Conservation (phyloP, 2,888 invertebrate genomes). For the Gonocerus acuteangulatus region DNA sequence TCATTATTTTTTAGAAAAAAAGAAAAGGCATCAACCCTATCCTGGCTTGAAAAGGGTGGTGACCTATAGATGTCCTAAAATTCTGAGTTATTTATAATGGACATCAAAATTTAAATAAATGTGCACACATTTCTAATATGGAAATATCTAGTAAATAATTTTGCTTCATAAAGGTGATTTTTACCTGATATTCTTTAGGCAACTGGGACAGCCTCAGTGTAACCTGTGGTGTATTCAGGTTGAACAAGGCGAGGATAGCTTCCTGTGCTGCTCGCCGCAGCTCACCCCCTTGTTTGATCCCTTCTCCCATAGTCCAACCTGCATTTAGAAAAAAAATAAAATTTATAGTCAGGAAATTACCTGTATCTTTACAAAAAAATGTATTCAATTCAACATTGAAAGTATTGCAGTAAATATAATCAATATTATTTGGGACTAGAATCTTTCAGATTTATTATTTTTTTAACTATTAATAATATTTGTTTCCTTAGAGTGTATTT, state of each 20-base stretch:
- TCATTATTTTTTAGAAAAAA: too few species aligned
- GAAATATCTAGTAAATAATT: too few species aligned
- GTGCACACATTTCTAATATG: too few species aligned
- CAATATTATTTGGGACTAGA: neutral
- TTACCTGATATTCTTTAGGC: constrained; percentile 57
- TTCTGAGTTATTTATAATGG: too few species aligned
- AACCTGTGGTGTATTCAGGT: constrained; percentile 83
- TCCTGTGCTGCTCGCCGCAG: constrained; percentile 58
- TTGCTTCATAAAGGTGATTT: neutral
- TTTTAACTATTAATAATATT: too few species aligned
- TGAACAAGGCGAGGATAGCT: constrained; percentile 74
- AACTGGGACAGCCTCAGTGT: constrained; percentile 68
- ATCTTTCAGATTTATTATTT: neutral
- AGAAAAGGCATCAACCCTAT: too few species aligned
- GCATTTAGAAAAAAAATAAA: neutral
- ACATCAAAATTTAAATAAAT: too few species aligned
- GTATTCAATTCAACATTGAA: neutral
- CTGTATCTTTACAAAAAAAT: neutral
- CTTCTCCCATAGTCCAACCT: constrained; percentile 60
- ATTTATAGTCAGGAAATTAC: neutral
- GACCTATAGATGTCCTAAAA: too few species aligned
- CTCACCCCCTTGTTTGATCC: constrained; percentile 58
- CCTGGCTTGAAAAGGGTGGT: too few species aligned
- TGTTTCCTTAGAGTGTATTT: too few species aligned
- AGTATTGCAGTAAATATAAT: neutral